Conservation (phyloP, 2,888 invertebrate genomes). For the Melipona beecheii region DNA sequence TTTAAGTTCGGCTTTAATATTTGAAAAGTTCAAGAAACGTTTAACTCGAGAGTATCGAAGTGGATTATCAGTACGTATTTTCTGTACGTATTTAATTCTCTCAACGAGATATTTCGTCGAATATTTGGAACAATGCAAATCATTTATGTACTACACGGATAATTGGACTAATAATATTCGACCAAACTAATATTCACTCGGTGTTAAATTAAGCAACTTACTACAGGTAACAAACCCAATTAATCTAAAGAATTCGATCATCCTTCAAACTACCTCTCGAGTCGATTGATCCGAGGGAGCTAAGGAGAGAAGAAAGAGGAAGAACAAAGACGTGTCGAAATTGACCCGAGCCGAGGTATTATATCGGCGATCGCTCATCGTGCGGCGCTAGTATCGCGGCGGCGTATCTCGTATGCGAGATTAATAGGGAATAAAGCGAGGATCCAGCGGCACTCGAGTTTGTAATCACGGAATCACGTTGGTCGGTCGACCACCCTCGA, state of each 20-base stretch:
- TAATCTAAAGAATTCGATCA: not conserved
- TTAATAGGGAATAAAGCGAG: slow-evolving; percentile 70
- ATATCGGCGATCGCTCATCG: slow-evolving; percentile 57
- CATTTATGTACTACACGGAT: no score
- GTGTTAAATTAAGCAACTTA: not conserved
- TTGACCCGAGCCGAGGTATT: slow-evolving; percentile 47
- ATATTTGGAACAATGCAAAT: no score
- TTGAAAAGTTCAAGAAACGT: no score
- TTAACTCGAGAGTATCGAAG: no score
- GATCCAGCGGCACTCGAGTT: slow-evolving; percentile 67
- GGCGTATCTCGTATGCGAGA: slow-evolving; percentile 63
- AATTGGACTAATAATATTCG: no score
- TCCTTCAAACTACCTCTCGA: not conserved
- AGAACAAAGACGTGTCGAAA: slow-evolving; percentile 31
- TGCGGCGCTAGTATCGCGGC: slow-evolving; percentile 48
- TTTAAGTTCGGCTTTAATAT: no score
- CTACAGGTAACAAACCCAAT: not conserved
- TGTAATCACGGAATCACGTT: slow-evolving; percentile 69
- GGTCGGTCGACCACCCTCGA: slow-evolving; percentile 66
- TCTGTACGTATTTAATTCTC: no score
- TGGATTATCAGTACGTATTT: no score
- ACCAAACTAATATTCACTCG: no score
- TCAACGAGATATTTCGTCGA: no score
- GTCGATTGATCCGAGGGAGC: not conserved
- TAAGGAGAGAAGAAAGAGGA: not conserved